phyloP scores from a whole-genome alignment of 2,888 invertebrate species.

The Drosophila austrosaltans region DNA sequence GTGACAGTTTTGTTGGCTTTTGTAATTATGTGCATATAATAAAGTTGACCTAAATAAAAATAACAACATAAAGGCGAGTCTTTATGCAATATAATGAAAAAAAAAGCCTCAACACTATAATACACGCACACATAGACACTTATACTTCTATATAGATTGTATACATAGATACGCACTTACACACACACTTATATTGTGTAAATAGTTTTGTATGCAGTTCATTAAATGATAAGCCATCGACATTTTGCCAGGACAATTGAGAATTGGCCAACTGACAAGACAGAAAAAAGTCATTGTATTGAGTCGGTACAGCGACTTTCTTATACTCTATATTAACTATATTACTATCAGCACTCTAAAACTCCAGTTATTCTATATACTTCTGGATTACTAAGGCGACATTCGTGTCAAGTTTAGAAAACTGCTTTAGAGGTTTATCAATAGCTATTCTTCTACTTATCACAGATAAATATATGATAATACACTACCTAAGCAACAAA shows the following conservation, averaged over 20 bases:
- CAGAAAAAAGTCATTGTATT: neutral
- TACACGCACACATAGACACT: conserved; percentile 1
- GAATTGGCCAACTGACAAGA: conserved; percentile 32
- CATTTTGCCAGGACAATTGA: conserved; percentile 55
- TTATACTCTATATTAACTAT: neutral
- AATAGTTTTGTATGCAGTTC: conserved; percentile 55
- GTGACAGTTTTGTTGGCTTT: conserved; percentile 62
- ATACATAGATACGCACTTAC: conserved; percentile 2
- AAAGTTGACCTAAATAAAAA: conserved; percentile 72
- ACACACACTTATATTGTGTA: conserved; percentile 18
- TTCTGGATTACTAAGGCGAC: too few species aligned
- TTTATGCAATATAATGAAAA: conserved; percentile 32
- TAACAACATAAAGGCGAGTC: conserved; percentile 28
- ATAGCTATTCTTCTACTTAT: too few species aligned
- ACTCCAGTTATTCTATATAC: too few species aligned
- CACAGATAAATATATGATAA: too few species aligned
- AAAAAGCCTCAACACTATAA: conserved; percentile 30
- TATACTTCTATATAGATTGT: conserved; percentile 8
- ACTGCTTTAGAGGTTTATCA: too few species aligned
- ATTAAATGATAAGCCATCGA: conserved; percentile 77
- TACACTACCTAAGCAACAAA: too few species aligned
- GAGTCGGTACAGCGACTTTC: neutral
- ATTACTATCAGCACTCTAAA: too few species aligned
- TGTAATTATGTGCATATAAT: conserved; percentile 77
- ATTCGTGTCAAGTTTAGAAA: too few species aligned